Percentiles rank a stretch among this genome's conserved stretches.
These are phyloP conservation scores for Araneus ventricosus DNA, from an alignment of 1,140 invertebrate species.

Conservation along the genomic window DNA sequence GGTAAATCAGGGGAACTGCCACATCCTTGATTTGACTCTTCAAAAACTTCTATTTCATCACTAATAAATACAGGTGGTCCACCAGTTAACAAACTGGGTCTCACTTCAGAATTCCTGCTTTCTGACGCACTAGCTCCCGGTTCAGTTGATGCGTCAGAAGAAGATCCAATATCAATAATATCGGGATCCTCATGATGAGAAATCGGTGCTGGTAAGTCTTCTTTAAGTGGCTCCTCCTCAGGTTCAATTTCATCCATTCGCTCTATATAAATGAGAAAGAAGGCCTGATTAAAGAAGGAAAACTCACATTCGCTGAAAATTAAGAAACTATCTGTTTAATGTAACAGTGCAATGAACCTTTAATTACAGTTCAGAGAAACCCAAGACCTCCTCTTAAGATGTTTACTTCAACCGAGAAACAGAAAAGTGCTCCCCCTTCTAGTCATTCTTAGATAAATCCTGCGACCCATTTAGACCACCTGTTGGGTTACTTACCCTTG, in stretches of 20 bases:
- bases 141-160: conserved; percentile 27
- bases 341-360: no score
- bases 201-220: no score
- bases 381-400: no score
- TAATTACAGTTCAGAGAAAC: no score
- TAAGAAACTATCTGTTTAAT: no score
- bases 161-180: conserved; percentile 27
- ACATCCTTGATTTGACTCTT: not conserved
- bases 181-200: not conserved
- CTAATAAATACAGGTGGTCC: not conserved
- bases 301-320: no score
- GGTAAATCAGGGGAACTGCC: not conserved
- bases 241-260: not conserved
- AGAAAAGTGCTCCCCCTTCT: no score
- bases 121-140: not conserved
- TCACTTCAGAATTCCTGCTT: not conserved
- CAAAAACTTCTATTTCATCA: not conserved
- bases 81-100: not conserved
- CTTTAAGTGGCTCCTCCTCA: not conserved
- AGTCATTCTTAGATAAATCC: no score
- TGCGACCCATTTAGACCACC: no score
- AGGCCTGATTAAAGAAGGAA: no score
- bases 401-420: no score
- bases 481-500: no score
- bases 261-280: not conserved